phyloP scores from a whole-genome alignment of 2,113 vertebrate species.

The Oryzias javanicus region DNA sequence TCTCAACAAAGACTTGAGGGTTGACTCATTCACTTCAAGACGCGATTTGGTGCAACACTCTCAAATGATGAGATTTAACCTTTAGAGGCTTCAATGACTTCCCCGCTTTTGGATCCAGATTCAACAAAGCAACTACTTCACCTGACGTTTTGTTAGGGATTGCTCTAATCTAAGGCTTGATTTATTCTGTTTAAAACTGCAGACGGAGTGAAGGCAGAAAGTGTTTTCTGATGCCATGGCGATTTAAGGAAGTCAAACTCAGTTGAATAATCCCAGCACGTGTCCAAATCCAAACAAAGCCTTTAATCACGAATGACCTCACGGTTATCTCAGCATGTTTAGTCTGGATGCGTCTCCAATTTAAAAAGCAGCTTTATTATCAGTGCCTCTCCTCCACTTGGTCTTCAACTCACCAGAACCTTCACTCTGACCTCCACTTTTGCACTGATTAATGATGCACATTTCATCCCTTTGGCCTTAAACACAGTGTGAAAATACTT shows the following conservation, averaged over 20 bases:
- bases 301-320: conserved; percentile 37
- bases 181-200: too few relatives aligned
- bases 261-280: conserved; percentile 9
- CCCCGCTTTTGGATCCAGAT: too few relatives aligned
- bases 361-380: conserved; percentile 34
- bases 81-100: too few relatives aligned
- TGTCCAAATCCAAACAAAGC: conserved; percentile 24
- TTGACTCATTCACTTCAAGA: too few relatives aligned
- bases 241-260: not conserved
- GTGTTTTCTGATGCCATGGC: not conserved
- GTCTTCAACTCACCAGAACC: conserved; percentile 24
- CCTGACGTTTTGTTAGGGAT: too few relatives aligned
- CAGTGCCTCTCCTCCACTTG: conserved; percentile 27
- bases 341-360: conserved; percentile 60
- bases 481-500: conserved; percentile 21
- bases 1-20: too few relatives aligned
- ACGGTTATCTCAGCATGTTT: conserved; percentile 65
- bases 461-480: conserved; percentile 25
- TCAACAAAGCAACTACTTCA: too few relatives aligned
- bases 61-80: too few relatives aligned
- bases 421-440: conserved; percentile 26
- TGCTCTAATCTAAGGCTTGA: too few relatives aligned
- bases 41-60: too few relatives aligned
- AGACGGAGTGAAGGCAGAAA: not conserved
- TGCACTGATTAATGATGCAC: conserved; percentile 31